Evolutionary conservation across 2,888 invertebrate species (phyloP), one percentile per base, ranked within the genome.

Genomic region (Heteromurus nitidus): DNA sequence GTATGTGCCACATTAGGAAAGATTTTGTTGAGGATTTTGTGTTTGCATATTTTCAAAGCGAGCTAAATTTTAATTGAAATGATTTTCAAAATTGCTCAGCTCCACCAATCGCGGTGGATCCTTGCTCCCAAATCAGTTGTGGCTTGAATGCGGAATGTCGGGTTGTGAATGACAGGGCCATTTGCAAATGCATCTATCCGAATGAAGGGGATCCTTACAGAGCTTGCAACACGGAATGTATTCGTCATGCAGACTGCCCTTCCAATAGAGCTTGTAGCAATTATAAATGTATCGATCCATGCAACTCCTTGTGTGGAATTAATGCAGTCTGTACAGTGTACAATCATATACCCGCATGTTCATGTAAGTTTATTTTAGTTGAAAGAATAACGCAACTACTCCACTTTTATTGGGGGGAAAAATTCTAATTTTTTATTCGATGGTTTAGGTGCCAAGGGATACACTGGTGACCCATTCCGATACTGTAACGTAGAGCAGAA

Each of bases 151-250:
- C 84, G 9, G 92, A 95, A 64, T 96, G 96, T 88, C 94, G 94
- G 91, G 92, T 94, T 53, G 94, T 93, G 90, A 93, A 94, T 88
- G 92, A 92, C 83, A 92, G 94, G 88, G 93, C 95, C 30, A 93
- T 95, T 28, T 95, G 96, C 89, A 95, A 95, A 0, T 96, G 95
- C 88, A 91, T 89, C 91, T 93, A 68, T 95, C 95, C 3, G 95
- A 96, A 90, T 95, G 96, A 88, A 44, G 96, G 96, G 9, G 95
- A 96, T 90, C 95, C 96, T 3, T 96, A 95, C 88, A 92, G 92
- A 18, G 95, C 95, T 36, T 96, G 96, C 88, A 92, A 94, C 84
- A 96, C 96, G 1, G 96, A 96, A 90, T 96, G 96, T 74, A 47
- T 83, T 9, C 72, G 82, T 16, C 86, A 86, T 62, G 81, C 82